Percentiles rank a stretch among this genome's conserved stretches.
Conservation (phyloP, 2,113 vertebrate genomes). For the Dasypus novemcinctus region DNA sequence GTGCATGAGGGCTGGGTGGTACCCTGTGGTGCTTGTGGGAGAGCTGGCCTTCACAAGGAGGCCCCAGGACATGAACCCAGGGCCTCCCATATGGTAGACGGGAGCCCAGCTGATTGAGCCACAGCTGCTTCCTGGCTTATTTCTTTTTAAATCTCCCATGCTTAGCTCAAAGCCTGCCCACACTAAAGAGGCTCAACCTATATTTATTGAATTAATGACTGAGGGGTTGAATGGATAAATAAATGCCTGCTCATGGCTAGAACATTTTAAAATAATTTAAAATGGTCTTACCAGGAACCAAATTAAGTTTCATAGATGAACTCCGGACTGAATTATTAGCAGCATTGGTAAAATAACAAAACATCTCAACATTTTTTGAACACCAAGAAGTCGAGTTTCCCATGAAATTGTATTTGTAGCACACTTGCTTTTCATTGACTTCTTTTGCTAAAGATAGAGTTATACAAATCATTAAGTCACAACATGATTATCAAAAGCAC, state of each 20-base stretch:
- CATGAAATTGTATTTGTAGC: conserved; percentile 65
- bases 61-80: too few relatives aligned
- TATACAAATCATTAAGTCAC: background rate
- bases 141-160: background rate
- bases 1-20: too few relatives aligned
- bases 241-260: background rate
- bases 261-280: background rate
- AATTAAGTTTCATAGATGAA: conserved; percentile 49
- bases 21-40: too few relatives aligned
- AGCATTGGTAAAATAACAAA: conserved; percentile 76
- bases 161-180: background rate
- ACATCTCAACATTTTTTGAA: accelerated
- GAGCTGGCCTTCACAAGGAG: too few relatives aligned
- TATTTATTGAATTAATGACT: background rate
- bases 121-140: too few relatives aligned
- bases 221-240: background rate
- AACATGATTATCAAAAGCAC: background rate
- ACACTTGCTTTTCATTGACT: conserved; percentile 51
- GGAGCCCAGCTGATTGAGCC: too few relatives aligned
- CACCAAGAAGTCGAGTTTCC: background rate
- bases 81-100: too few relatives aligned
- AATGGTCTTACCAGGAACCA: conserved; percentile 76
- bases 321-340: conserved; percentile 63
- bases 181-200: background rate
- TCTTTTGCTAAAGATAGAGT: conserved; percentile 53